Evolutionary conservation across 2,113 vertebrate genomes (phyloP), one percentile per base, ranked within the genome.

Genomic region (Heterotis niloticus): DNA sequence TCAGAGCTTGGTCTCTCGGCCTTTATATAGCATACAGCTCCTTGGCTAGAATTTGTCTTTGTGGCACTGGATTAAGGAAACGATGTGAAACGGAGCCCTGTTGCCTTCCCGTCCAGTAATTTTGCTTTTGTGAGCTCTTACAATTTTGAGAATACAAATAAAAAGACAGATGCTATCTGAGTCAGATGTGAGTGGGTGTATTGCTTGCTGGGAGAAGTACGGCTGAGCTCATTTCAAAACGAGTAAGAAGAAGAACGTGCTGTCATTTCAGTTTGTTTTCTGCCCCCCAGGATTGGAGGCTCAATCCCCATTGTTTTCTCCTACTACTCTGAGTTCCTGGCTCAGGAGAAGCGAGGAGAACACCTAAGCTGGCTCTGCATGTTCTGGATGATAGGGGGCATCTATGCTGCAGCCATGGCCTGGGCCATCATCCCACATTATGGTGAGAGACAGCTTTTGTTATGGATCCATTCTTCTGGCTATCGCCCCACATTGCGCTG

Each of bases 341-440:
- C 97, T 0, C 97, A 98, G 92, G 97, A 99, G 92, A 99, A 99
- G 79, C 91, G 97, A 0, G 97, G 97, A 7, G 97, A 99, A 81
- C 97, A 99, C 83, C 89, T 99, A 85, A 99, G 97, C 90, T 99
- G 97, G 97, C 95, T 99, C 79, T 98, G 96, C 88, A 98, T 99
- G 97, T 99, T 99, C 88, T 98, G 96, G 96, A 99, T 99, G 97
- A 96, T 99, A 0, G 97, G 97, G 0, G 97, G 97, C 0, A 98
- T 99, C 87, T 99, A 99, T 0, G 97, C 97, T 5, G 96, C 97
- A 0, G 96, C 97, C 20, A 99, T 99, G 97, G 97, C 97, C 52
- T 99, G 97, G 97, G 97, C 97, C 88, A 99, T 99, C 89, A 99
- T 99, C 81, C 97, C 97, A 0, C 97, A 99, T 87, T 99, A 99